Evolutionary conservation across 2,888 invertebrate genomes (phyloP).

Genomic region (Hirtodrosophila cameraria): DNA sequence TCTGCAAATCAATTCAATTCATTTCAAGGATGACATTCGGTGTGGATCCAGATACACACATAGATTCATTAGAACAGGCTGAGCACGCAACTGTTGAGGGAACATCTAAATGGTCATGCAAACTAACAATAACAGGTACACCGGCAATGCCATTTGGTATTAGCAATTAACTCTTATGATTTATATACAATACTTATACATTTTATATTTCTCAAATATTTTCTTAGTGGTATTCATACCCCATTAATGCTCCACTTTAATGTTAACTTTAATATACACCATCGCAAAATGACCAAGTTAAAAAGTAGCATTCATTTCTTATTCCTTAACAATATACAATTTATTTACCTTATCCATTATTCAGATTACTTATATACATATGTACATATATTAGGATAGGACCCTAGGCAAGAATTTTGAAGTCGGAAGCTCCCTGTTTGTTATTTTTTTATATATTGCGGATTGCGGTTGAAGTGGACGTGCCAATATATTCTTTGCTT

Average conservation of each 20-base stretch:
- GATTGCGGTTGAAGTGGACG: no score
- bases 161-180: constrained; percentile 6
- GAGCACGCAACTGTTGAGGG: constrained; percentile 99
- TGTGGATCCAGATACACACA: constrained; percentile 98
- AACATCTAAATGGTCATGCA: constrained; percentile 99
- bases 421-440: no score
- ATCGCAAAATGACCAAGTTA: neutral
- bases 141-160: constrained; percentile 24
- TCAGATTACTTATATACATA: neutral
- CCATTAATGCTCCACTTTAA: neutral
- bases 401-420: constrained; percentile 7
- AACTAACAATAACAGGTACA: constrained; percentile 99
- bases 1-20: constrained; percentile 61
- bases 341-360: neutral
- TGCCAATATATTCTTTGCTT: no score
- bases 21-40: constrained; percentile 95
- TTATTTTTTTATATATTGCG: no score
- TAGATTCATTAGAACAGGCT: constrained; percentile 98
- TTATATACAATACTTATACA: neutral
- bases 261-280: constrained; percentile 1
- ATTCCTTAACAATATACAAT: neutral
- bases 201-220: constrained; percentile 1
- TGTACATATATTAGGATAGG: neutral
- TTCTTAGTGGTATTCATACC: neutral
- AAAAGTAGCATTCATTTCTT: neutral